Conservation (phyloP, 2,797 vertebrate genomes). For the Octomys mimax region DNA sequence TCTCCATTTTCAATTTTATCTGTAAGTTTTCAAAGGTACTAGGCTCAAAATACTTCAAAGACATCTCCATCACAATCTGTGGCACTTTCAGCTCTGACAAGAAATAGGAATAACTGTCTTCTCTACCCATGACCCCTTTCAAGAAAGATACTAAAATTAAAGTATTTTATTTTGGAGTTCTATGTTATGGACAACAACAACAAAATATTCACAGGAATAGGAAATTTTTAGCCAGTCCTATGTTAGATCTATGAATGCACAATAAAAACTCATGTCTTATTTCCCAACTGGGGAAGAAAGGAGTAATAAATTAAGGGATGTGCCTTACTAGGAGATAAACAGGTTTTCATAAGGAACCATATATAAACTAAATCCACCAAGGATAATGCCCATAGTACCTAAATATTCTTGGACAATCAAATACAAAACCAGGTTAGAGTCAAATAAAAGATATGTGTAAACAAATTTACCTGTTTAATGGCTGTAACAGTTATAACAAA, state of each 20-base stretch:
- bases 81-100: neutral
- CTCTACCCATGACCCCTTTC: neutral
- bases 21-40: constrained; percentile 33
- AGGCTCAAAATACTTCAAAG: constrained; percentile 65
- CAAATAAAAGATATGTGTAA: constrained; percentile 15
- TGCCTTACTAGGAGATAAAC: constrained; percentile 35
- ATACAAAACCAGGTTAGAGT: constrained; percentile 38
- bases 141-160: constrained; percentile 41
- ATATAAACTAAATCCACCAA: constrained; percentile 49
- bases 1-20: constrained; percentile 40
- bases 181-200: constrained; percentile 22
- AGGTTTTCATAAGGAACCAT: constrained; percentile 44
- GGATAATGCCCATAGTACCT: neutral
- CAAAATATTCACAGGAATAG: neutral
- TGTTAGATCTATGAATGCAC: constrained; percentile 21
- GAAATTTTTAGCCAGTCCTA: constrained; percentile 35
- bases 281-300: constrained; percentile 1
- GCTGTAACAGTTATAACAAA: constrained; percentile 99
- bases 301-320: constrained; percentile 18
- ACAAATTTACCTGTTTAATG: constrained; percentile 95
- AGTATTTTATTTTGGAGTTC: constrained; percentile 42
- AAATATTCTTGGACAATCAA: constrained; percentile 46
- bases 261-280: constrained; percentile 1
- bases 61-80: neutral
- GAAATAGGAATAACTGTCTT: constrained; percentile 12